Percentiles rank a stretch among this genome's conserved stretches.
Conservation (phyloP, 2,888 invertebrate genomes). For the Monoplex corrugatus region DNA sequence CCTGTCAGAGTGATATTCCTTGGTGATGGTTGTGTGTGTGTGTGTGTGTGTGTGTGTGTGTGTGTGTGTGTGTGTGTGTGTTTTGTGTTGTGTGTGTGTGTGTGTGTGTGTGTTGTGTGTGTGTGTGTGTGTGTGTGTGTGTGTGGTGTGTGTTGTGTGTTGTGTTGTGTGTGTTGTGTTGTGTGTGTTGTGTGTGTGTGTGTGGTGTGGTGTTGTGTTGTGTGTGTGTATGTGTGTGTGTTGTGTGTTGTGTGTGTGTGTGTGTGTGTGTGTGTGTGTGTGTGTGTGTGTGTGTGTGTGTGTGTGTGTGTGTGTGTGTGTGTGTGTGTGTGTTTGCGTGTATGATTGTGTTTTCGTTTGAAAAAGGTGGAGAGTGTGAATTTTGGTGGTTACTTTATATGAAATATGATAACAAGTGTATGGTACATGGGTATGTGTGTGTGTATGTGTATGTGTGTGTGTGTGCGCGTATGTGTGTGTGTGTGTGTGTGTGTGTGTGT, state of each 20-base stretch:
- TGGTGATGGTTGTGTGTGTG: neutral
- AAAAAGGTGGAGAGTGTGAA: neutral
- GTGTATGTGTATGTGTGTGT: too few species aligned
- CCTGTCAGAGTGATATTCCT: slow-evolving; percentile 47
- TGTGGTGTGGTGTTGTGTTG: too few species aligned
- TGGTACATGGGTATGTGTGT: too few species aligned
- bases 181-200: too few species aligned
- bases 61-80: neutral
- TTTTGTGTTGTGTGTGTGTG: neutral
- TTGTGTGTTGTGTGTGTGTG: too few species aligned
- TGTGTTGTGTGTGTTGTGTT: too few species aligned
- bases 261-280: neutral
- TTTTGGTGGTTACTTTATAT: too few species aligned
- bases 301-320: too few species aligned
- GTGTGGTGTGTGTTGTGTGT: too few species aligned
- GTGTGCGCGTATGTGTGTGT: neutral
- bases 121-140: neutral
- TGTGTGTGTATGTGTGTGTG: neutral
- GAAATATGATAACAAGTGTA: too few species aligned
- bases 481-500: neutral
- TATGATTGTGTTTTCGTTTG: neutral
- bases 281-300: neutral
- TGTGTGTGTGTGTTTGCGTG: neutral
- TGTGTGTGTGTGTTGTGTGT: neutral
- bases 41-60: neutral